These are phyloP conservation scores for Paratilapia polleni DNA, from an alignment of 2,113 vertebrate genomes.

Conservation along the genomic window DNA sequence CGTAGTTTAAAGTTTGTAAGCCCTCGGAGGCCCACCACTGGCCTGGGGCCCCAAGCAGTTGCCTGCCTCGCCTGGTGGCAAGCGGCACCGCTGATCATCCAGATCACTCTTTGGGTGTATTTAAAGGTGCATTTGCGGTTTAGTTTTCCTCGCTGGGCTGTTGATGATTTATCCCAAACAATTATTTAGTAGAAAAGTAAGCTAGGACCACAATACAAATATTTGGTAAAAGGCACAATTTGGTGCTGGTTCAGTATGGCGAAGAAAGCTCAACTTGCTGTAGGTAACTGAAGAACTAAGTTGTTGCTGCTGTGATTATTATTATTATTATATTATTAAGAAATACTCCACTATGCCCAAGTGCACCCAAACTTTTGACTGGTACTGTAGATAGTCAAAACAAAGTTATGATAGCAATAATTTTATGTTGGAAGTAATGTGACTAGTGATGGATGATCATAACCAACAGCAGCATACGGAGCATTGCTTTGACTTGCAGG, in stretches of 20 bases:
- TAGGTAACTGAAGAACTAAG: not conserved
- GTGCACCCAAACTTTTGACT: not conserved
- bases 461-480: too few relatives aligned
- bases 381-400: not conserved
- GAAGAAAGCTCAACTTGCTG: not conserved
- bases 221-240: not conserved
- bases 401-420: not conserved
- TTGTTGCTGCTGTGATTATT: not conserved
- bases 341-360: not conserved
- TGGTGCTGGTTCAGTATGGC: not conserved
- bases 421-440: not conserved
- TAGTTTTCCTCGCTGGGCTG: not conserved
- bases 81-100: too few relatives aligned
- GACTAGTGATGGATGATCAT: too few relatives aligned
- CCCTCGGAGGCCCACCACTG: too few relatives aligned
- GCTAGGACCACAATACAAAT: not conserved
- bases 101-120: not conserved
- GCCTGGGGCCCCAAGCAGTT: too few relatives aligned
- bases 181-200: not conserved
- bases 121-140: not conserved
- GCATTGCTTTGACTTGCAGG: not conserved
- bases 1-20: not conserved
- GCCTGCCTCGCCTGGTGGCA: too few relatives aligned
- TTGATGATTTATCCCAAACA: not conserved
- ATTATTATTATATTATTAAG: not conserved